phyloP scores from a whole-genome alignment of 2,888 invertebrate genomes.

The Tipula vernalis region DNA sequence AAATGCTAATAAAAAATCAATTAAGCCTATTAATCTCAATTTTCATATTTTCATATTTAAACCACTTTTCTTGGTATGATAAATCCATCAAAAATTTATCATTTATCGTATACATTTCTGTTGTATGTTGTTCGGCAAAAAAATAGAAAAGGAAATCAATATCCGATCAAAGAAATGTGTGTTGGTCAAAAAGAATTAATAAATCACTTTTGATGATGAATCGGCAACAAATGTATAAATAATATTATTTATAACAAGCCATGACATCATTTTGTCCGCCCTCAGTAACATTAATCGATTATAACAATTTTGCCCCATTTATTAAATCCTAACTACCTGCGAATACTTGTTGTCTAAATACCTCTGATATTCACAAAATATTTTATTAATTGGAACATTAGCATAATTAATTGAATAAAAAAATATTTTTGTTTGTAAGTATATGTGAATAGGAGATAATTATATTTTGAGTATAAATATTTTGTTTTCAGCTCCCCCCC shows the following conservation, averaged over 20 bases:
- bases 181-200: not conserved
- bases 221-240: not conserved
- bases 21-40: not conserved
- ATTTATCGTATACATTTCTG: not conserved
- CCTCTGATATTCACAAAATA: not conserved
- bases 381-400: not conserved
- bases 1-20: not conserved
- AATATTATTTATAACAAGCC: not conserved
- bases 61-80: not conserved
- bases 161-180: not conserved
- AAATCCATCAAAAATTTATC: not conserved
- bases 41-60: not conserved
- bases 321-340: not conserved
- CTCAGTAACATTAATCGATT: not conserved
- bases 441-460: not conserved
- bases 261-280: not conserved
- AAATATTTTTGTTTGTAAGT: not conserved
- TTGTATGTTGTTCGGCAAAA: not conserved
- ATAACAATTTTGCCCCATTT: not conserved
- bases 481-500: not conserved
- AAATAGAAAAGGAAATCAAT: not conserved
- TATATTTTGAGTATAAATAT: not conserved
- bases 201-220: not conserved
- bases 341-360: too few species aligned
- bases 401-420: not conserved